Percentiles rank a stretch among this genome's conserved stretches.
phyloP scores from a whole-genome alignment of 2,888 invertebrate genomes.

The Octonoba sinensis region DNA sequence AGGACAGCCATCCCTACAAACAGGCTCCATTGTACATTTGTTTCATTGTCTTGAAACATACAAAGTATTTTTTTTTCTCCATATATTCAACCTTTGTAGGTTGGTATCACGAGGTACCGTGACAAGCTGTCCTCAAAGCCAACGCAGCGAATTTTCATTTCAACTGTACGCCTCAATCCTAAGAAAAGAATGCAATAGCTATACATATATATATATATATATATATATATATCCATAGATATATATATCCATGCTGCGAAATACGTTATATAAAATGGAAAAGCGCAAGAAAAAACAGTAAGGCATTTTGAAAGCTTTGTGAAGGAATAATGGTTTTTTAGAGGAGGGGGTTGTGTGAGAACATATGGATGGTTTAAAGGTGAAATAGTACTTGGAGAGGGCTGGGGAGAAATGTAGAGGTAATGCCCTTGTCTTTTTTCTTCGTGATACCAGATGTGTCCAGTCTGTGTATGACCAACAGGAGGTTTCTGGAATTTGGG shows the following conservation, averaged over 20 bases:
- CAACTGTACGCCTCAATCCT: constrained; percentile 2
- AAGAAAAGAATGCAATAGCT: constrained; percentile 41
- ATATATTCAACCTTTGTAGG: constrained; percentile 45
- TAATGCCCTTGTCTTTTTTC: constrained; percentile 23
- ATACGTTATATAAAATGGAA: constrained; percentile 48
- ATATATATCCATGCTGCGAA: constrained; percentile 7
- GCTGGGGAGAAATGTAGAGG: constrained; percentile 15
- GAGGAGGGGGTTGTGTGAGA: constrained; percentile 16
- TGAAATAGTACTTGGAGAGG: constrained; percentile 41
- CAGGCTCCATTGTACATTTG: constrained; percentile 54
- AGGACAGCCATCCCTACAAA: constrained; percentile 21
- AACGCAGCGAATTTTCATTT: constrained; percentile 63
- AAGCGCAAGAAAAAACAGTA: constrained; percentile 52
- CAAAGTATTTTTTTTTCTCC: not conserved
- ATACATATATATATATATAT: constrained; percentile 6
- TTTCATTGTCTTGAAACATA: constrained; percentile 48
- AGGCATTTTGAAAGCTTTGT: constrained; percentile 64
- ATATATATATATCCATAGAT: constrained; percentile 12
- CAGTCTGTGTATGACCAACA: constrained; percentile 64
- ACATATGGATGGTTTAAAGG: constrained; percentile 32
- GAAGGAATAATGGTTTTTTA: constrained; percentile 58
- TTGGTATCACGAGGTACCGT: constrained; percentile 54
- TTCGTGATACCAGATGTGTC: constrained; percentile 60
- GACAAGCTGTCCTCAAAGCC: constrained; percentile 62
- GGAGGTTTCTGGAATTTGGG: constrained; percentile 62